phyloP scores from a whole-genome alignment of 2,888 invertebrate genomes.

The Drosophila pseudotalamancana region DNA sequence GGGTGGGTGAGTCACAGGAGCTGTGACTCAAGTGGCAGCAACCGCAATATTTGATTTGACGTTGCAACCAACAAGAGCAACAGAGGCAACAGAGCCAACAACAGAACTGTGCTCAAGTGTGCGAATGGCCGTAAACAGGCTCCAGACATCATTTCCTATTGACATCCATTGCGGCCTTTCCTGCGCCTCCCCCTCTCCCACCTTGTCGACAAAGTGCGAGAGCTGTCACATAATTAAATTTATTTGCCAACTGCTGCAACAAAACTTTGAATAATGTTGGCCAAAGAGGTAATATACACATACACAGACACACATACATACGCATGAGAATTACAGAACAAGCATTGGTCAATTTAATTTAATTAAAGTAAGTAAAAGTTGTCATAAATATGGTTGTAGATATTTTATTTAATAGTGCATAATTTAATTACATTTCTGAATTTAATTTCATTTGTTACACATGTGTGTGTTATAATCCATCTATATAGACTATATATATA shows the following conservation, averaged over 20 bases:
- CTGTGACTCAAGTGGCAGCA: constrained; percentile 16
- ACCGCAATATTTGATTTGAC: constrained; percentile 34
- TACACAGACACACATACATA: background rate
- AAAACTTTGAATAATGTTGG: constrained; percentile 1
- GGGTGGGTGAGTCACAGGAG: background rate
- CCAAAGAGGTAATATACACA: constrained; percentile 2
- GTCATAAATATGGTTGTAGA: no score
- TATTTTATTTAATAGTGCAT: no score
- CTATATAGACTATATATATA: no score
- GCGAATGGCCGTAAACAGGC: constrained; percentile 22
- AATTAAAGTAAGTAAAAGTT: background rate
- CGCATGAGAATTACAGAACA: no score
- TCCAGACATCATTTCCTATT: constrained; percentile 32
- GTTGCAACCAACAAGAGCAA: background rate
- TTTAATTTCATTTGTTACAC: no score
- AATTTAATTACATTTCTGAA: no score
- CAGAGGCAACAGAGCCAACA: background rate
- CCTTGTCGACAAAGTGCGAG: background rate
- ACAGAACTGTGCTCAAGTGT: constrained; percentile 20
- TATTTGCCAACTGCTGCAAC: background rate
- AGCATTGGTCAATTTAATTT: background rate
- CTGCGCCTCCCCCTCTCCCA: no score
- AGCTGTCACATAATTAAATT: constrained; percentile 2
- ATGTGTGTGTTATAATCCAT: no score
- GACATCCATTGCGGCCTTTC: constrained; percentile 27